Evolutionary conservation across 2,888 invertebrate species (phyloP).

Genomic region (Eucera pruinosa): DNA sequence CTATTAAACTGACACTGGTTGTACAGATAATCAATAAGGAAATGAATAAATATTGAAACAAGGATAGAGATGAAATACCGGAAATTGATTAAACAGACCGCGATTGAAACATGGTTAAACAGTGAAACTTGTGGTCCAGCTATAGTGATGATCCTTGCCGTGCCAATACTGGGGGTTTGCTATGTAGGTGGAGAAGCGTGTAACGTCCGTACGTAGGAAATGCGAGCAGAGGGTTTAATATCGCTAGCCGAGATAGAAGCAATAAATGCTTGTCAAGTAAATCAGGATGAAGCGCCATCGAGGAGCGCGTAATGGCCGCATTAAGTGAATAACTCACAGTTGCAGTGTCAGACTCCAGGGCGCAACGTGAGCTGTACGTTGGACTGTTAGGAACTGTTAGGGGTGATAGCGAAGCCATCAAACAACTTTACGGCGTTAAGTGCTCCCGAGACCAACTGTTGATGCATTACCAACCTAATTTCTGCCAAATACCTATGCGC

Average conservation of each 20-base stretch:
- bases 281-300: conserved; percentile 84
- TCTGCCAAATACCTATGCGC: conserved; percentile 67
- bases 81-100: conserved; percentile 36
- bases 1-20: neutral
- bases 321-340: conserved; percentile 83
- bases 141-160: conserved; percentile 20
- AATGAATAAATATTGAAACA: neutral
- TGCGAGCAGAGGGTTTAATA: conserved; percentile 76
- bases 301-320: conserved; percentile 82
- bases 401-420: conserved; percentile 81
- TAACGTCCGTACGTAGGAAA: conserved; percentile 69
- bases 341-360: conserved; percentile 71
- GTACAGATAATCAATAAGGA: neutral
- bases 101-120: neutral
- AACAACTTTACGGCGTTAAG: conserved; percentile 81
- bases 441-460: conserved; percentile 73
- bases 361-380: conserved; percentile 67
- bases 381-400: conserved; percentile 77
- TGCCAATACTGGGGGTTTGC: conserved; percentile 23
- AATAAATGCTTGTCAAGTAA: conserved; percentile 83
- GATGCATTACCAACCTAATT: conserved; percentile 81
- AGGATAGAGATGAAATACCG: neutral
- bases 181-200: conserved; percentile 42
- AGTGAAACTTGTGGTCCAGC: neutral
- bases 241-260: conserved; percentile 78